Percentiles rank a stretch among this genome's conserved stretches.
phyloP scores from a whole-genome alignment of 2,113 vertebrate species.

The Hyla sarda region DNA sequence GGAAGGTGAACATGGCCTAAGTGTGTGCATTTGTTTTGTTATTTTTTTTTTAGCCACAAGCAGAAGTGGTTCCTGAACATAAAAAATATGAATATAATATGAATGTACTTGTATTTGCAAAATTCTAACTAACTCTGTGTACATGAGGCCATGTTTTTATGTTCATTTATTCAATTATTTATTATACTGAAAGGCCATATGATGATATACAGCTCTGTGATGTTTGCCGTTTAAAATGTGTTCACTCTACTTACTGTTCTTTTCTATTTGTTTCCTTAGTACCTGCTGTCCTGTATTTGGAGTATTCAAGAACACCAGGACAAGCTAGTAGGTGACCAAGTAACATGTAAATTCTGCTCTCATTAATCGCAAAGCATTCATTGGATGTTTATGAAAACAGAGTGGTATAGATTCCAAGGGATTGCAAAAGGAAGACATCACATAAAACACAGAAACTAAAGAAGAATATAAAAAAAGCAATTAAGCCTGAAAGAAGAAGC shows the following conservation, averaged over 20 bases:
- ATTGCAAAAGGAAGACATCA: not conserved
- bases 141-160: not conserved
- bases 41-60: too few relatives aligned
- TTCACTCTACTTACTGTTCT: not conserved
- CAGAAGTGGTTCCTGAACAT: too few relatives aligned
- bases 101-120: too few relatives aligned
- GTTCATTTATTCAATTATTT: not conserved
- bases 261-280: conserved; percentile 68
- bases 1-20: too few relatives aligned
- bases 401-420: not conserved
- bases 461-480: not conserved
- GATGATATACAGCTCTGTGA: not conserved
- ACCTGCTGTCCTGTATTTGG: conserved; percentile 72
- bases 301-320: conserved; percentile 67
- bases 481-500: not conserved
- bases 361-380: not conserved
- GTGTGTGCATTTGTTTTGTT: too few relatives aligned
- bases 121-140: not conserved
- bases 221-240: not conserved
- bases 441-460: not conserved
- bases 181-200: too few relatives aligned
- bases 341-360: conserved; percentile 78
- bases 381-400: not conserved
- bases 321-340: conserved; percentile 71
- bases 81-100: too few relatives aligned